phyloP scores from a whole-genome alignment of 2,888 invertebrate genomes.

The Synergus gifuensis region DNA sequence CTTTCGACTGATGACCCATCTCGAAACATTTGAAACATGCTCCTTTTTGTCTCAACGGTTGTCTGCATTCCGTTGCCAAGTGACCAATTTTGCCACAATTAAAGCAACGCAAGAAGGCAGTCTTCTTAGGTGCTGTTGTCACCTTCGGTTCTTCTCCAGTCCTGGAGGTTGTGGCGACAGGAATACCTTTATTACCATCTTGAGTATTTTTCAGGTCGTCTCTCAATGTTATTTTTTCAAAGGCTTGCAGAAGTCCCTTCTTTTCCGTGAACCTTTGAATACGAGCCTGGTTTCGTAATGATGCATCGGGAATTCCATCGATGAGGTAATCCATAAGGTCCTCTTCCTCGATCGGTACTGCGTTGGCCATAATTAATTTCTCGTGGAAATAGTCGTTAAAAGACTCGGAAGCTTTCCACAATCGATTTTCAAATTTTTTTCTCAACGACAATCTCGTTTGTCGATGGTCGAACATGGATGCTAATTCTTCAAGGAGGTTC shows the following conservation, averaged over 20 bases:
- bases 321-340: no score
- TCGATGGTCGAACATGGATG: constrained; percentile 45
- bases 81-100: constrained; percentile 33
- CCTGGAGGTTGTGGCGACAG: no score
- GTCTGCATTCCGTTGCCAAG: background rate
- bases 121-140: background rate
- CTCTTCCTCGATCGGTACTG: constrained; percentile 34
- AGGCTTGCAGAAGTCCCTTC: no score
- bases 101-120: constrained; percentile 20
- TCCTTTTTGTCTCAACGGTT: constrained; percentile 17
- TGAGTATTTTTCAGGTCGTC: background rate
- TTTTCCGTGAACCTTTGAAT: no score
- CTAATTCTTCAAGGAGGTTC: background rate
- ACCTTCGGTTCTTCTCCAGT: background rate
- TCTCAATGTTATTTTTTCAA: background rate
- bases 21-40: constrained; percentile 41
- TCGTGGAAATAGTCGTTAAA: constrained; percentile 42
- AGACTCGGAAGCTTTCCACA: constrained; percentile 41
- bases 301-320: no score
- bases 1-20: constrained; percentile 6
- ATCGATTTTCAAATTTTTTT: constrained; percentile 43
- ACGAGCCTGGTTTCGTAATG: no score
- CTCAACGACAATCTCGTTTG: constrained; percentile 25
- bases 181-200: background rate
- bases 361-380: background rate